phyloP scores from a whole-genome alignment of 1,140 invertebrate species.

The Dendroctonus ponderosae region DNA sequence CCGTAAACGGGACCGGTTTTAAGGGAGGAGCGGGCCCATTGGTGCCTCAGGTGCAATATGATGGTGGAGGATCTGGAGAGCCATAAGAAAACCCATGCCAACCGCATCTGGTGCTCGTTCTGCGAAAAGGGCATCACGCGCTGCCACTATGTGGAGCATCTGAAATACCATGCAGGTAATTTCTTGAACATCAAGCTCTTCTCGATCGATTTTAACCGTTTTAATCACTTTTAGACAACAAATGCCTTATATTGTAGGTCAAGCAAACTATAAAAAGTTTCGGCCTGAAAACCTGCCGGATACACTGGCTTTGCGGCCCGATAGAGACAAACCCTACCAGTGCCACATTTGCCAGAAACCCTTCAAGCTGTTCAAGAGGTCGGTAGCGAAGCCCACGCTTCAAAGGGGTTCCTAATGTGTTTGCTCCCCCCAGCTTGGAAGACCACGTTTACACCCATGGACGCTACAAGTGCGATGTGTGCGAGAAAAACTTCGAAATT shows the following conservation, averaged over 20 bases:
- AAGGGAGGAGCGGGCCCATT: constrained; percentile 24
- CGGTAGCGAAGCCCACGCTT: not conserved
- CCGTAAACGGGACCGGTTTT: not conserved
- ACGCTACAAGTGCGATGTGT: constrained; percentile 31
- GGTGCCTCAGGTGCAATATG: constrained; percentile 33
- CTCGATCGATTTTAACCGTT: not conserved
- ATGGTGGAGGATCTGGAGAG: constrained; percentile 22
- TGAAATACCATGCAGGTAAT: constrained; percentile 30
- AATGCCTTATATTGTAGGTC: too few relatives aligned
- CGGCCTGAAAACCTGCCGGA: not conserved
- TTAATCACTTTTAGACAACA: too few relatives aligned
- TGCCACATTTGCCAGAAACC: constrained; percentile 30
- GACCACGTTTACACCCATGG: constrained; percentile 33
- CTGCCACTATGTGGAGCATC: constrained; percentile 35
- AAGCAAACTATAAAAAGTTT: constrained; percentile 4
- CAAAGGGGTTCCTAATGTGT: not conserved
- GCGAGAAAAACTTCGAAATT: constrained; percentile 36
- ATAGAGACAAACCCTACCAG: constrained; percentile 18
- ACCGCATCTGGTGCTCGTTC: constrained; percentile 25
- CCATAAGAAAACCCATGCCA: constrained; percentile 27
- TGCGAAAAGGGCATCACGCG: constrained; percentile 29
- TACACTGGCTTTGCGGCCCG: not conserved
- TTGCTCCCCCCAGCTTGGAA: constrained; percentile 20
- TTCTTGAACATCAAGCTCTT: too few relatives aligned
- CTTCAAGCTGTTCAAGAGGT: constrained; percentile 29